Evolutionary conservation across 2,113 vertebrate genomes (phyloP).

Genomic region (Cyanoderma ruficeps): DNA sequence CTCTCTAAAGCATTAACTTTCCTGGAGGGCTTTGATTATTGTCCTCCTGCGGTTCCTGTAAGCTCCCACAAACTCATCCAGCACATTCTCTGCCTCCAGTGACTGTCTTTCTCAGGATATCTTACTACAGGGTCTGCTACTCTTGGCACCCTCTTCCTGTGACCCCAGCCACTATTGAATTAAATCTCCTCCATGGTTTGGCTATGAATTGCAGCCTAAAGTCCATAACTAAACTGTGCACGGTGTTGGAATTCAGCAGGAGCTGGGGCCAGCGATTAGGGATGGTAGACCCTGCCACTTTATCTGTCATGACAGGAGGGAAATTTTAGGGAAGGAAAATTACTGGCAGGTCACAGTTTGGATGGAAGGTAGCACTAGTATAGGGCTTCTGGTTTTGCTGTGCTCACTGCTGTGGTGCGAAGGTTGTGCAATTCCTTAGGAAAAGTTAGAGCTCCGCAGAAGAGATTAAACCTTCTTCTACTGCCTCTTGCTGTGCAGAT

Average conservation of each 20-base stretch:
- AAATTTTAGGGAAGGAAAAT: conserved; percentile 49
- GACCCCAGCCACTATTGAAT: conserved; percentile 40
- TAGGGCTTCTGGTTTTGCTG: background rate
- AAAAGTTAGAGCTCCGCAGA: background rate
- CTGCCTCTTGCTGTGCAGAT: background rate
- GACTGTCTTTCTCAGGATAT: conserved; percentile 40
- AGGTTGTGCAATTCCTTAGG: background rate
- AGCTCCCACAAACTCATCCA: background rate
- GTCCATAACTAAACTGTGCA: conserved; percentile 48
- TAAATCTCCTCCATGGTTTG: conserved; percentile 33
- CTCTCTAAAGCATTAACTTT: background rate
- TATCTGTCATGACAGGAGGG: conserved; percentile 58
- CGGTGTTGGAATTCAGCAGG: conserved; percentile 50
- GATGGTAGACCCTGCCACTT: conserved; percentile 60
- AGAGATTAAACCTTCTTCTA: background rate
- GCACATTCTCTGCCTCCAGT: conserved; percentile 13
- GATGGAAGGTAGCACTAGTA: conserved; percentile 29
- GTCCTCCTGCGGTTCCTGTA: background rate
- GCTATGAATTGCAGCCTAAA: conserved; percentile 38
- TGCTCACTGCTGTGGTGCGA: background rate
- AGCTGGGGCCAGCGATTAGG: conserved; percentile 50
- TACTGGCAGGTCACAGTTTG: conserved; percentile 53
- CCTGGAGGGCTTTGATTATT: background rate
- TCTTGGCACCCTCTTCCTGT: conserved; percentile 49
- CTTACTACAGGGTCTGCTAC: conserved; percentile 47